Conservation (phyloP, 2,113 vertebrate species). For the Pelecanus crispus region DNA sequence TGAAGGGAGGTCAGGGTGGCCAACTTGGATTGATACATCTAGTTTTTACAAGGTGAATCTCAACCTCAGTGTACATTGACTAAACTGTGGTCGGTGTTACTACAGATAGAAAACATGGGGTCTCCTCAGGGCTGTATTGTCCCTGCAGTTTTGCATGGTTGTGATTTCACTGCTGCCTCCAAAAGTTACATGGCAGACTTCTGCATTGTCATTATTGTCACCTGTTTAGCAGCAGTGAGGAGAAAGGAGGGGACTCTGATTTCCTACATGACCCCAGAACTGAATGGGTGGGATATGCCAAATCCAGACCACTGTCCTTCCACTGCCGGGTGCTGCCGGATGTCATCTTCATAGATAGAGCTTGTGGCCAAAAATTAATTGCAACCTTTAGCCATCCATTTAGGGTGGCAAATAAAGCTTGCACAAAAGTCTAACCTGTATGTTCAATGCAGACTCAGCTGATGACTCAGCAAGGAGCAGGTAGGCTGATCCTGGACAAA, state of each 20-base stretch:
- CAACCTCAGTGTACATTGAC: background rate
- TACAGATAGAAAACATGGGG: background rate
- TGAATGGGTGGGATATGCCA: background rate
- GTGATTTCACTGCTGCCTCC: background rate
- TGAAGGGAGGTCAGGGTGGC: background rate
- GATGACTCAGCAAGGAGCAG: background rate
- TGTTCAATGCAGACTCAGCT: rapidly evolving
- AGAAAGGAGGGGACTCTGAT: background rate
- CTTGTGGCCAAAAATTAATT: background rate
- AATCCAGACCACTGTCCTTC: background rate
- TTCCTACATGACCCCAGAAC: background rate
- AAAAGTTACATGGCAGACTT: background rate
- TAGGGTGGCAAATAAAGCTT: background rate
- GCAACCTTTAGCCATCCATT: background rate
- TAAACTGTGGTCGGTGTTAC: background rate
- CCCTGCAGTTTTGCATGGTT: background rate
- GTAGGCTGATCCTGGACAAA: background rate
- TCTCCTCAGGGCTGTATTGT: background rate
- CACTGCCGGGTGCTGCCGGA: background rate
- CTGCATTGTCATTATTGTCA: background rate
- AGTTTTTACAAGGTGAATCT: background rate
- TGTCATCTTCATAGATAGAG: background rate
- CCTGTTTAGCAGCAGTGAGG: background rate
- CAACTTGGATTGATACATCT: too few species aligned
- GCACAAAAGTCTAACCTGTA: background rate